These are phyloP conservation scores for Drosophila niveifrons DNA, from an alignment of 2,888 invertebrate genomes.

Conservation along the genomic window DNA sequence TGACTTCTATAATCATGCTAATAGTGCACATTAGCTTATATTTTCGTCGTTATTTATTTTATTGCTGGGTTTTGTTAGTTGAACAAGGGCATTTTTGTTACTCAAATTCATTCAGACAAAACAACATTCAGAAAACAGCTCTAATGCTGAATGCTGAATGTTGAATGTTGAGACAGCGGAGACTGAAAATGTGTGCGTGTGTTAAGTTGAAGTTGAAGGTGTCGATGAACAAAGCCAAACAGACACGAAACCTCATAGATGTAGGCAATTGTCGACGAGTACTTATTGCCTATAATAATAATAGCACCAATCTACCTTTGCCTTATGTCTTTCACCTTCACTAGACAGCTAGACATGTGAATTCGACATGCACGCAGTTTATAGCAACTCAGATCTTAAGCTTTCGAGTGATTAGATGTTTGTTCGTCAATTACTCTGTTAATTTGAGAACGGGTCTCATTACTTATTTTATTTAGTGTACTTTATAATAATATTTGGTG, in stretches of 20 bases:
- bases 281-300: conserved; percentile 52
- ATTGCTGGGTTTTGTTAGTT: conserved; percentile 40
- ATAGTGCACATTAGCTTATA: conserved; percentile 55
- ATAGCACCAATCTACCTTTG: conserved; percentile 47
- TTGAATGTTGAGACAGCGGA: not conserved
- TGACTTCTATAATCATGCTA: conserved; percentile 63
- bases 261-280: conserved; percentile 20
- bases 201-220: conserved; percentile 76
- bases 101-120: conserved; percentile 28
- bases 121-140: conserved; percentile 41
- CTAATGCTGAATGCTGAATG: conserved; percentile 32
- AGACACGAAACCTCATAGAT: conserved; percentile 34
- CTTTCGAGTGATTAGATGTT: conserved; percentile 6
- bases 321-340: conserved; percentile 67
- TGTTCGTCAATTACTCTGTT: not conserved
- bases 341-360: conserved; percentile 40
- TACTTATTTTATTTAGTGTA: conserved; percentile 8
- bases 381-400: conserved; percentile 24
- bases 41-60: conserved; percentile 43
- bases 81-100: conserved; percentile 67
- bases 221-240: conserved; percentile 68
- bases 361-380: conserved; percentile 45
- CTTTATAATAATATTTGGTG: conserved; percentile 5
- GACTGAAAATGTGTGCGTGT: conserved; percentile 64
- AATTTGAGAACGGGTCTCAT: conserved; percentile 9